These are phyloP conservation scores for Musca vetustissima DNA, from an alignment of 1,140 invertebrate species.

Conservation along the genomic window DNA sequence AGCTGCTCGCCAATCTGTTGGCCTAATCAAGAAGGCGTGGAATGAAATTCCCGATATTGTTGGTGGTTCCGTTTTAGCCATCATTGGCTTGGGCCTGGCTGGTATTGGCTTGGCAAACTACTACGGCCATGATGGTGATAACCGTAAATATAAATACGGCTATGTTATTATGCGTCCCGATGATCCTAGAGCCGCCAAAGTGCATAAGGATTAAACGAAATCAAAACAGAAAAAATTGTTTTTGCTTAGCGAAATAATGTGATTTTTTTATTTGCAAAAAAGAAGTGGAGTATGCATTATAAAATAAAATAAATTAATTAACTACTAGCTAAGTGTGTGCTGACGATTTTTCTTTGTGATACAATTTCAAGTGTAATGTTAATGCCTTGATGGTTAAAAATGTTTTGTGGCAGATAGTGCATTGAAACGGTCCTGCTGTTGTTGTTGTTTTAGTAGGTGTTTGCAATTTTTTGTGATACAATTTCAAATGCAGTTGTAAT, in stretches of 20 bases:
- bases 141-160: conserved; percentile 62
- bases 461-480: background rate
- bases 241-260: background rate
- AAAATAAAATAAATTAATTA: conserved; percentile 39
- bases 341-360: background rate
- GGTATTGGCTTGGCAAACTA: conserved; percentile 60
- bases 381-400: conserved; percentile 6
- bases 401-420: background rate
- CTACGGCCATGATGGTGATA: conserved; percentile 64
- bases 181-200: conserved; percentile 61
- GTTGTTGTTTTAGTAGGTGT: no score
- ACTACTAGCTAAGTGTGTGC: conserved; percentile 26
- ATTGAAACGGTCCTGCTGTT: background rate
- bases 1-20: conserved; percentile 40
- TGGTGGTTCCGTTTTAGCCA: conserved; percentile 57
- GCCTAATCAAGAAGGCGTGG: conserved; percentile 61
- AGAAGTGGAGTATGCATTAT: conserved; percentile 32
- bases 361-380: background rate
- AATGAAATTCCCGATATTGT: conserved; percentile 70
- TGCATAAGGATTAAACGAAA: conserved; percentile 55
- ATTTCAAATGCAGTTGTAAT: background rate
- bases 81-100: conserved; percentile 58
- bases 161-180: conserved; percentile 66
- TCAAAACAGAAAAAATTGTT: background rate
- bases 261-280: conserved; percentile 27